These are phyloP conservation scores for Pygoscelis adeliae DNA, from an alignment of 2,113 vertebrate species.

Conservation along the genomic window DNA sequence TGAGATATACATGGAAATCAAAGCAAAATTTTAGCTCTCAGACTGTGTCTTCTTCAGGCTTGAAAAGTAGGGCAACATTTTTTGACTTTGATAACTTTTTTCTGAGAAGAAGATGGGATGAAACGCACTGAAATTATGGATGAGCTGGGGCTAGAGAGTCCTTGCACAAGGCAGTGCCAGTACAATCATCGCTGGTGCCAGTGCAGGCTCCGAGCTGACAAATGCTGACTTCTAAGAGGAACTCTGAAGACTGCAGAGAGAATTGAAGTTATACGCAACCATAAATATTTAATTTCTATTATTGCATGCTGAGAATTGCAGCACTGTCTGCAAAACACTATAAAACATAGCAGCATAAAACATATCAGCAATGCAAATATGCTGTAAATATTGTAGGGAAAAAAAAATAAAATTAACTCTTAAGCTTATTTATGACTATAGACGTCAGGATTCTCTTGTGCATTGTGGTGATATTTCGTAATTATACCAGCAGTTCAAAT, in stretches of 20 bases:
- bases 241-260: background rate
- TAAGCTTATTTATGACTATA: background rate
- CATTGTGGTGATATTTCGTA: background rate
- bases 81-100: background rate
- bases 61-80: background rate
- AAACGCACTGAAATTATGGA: background rate
- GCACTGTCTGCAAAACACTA: background rate
- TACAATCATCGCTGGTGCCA: background rate
- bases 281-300: conserved; percentile 58
- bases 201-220: background rate
- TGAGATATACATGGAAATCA: background rate
- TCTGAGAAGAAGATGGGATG: background rate
- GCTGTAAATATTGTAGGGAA: conserved; percentile 16
- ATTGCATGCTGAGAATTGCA: conserved; percentile 35
- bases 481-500: conserved; percentile 33
- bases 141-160: background rate
- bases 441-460: background rate
- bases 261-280: background rate
- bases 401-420: conserved; percentile 25
- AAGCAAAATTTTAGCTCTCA: background rate
- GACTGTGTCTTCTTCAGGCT: background rate
- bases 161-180: background rate
- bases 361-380: conserved; percentile 6
- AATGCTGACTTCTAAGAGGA: background rate
- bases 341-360: background rate